A percentile compares a stretch with the other conserved stretches of the same genome.
Evolutionary conservation across 2,888 invertebrate genomes (phyloP).

Genomic region (Emmelina monodactyla): DNA sequence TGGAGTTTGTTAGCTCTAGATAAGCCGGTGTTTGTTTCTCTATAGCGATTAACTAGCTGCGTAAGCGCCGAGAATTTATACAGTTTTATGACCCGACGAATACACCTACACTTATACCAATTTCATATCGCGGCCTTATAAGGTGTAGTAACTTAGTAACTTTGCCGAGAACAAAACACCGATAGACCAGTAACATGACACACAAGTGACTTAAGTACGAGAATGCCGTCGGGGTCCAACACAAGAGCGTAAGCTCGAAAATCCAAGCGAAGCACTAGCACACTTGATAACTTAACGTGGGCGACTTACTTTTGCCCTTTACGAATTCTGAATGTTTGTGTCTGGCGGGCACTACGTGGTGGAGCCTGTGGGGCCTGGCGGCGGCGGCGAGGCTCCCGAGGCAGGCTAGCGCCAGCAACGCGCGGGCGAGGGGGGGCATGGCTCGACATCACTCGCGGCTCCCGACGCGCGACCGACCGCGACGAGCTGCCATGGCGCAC

Average conservation of each 20-base stretch:
- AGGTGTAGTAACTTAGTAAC: neutral
- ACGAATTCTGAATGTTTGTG: slow-evolving; percentile 73
- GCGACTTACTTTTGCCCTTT: slow-evolving; percentile 80
- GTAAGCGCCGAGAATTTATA: slow-evolving; percentile 14
- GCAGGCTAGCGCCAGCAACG: slow-evolving; percentile 44
- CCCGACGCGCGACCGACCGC: slow-evolving; percentile 43
- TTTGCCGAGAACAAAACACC: neutral
- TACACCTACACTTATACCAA: no score
- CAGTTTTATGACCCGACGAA: neutral
- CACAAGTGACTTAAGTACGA: neutral
- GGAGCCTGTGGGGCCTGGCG: slow-evolving; percentile 34
- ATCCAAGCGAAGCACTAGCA: slow-evolving; percentile 4
- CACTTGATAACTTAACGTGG: slow-evolving; percentile 20
- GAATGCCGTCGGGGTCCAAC: neutral
- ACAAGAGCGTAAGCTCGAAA: no score
- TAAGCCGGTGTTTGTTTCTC: slow-evolving; percentile 50
- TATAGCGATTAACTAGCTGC: slow-evolving; percentile 29
- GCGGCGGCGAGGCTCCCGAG: slow-evolving; percentile 26
- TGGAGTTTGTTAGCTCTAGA: slow-evolving; percentile 27
- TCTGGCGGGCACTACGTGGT: slow-evolving; percentile 36
- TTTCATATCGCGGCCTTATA: neutral
- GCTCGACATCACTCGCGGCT: slow-evolving; percentile 58
- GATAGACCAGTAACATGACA: neutral
- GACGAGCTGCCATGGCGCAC: slow-evolving; percentile 54
- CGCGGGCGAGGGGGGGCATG: slow-evolving; percentile 49